Evolutionary conservation across 2,888 invertebrate species (phyloP), one percentile per base, ranked within the genome.

Genomic region (Anaspis maculata): DNA sequence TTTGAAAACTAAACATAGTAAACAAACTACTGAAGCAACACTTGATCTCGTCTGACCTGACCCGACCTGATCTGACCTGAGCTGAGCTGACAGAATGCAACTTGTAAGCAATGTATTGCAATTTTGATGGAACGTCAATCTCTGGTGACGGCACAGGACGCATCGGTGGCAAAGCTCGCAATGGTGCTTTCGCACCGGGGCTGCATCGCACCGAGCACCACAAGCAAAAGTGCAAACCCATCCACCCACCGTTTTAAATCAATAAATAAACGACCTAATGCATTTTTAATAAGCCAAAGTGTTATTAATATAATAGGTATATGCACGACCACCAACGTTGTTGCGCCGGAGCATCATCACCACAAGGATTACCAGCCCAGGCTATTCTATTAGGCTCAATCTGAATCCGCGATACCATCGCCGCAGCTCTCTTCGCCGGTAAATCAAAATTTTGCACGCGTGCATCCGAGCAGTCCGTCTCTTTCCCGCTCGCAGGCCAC

Each of bases 261-360:
- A 58, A 61, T 61, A 60, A 61, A 60, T 61, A 57, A 59, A 51
- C 56, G 49, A 56, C 48, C 54, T 59, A 60, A 61, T 61, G 61
- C 59, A 61, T 61, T 61, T 61, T 61, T 61, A 61, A 61, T 60
- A 61, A 59, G 59, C 51, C 51, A 47, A 56, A 61, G 60, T 60
- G 62, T 61, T 62, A 61, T 62, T 62, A 59, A 60, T 61, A 60
- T 62, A 62, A 62, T 61, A 61, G 55, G 56, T 49, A 53, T 54
- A 51, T 54, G 41, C 50, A 41, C 58, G 62, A 62, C 62, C 62
- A 62, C 62, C 62, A 61, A 61, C 62, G 62, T 52, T 38, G 61
- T 32, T 38, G n/a, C n/a, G n/a, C n/a, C n/a, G n/a, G n/a, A n/a
- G n/a, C n/a, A n/a, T n/a, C n/a, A n/a, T n/a, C n/a, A n/a, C n/a